phyloP scores from a whole-genome alignment of 1,140 invertebrate species.

The Zaprionus tsacasi region DNA sequence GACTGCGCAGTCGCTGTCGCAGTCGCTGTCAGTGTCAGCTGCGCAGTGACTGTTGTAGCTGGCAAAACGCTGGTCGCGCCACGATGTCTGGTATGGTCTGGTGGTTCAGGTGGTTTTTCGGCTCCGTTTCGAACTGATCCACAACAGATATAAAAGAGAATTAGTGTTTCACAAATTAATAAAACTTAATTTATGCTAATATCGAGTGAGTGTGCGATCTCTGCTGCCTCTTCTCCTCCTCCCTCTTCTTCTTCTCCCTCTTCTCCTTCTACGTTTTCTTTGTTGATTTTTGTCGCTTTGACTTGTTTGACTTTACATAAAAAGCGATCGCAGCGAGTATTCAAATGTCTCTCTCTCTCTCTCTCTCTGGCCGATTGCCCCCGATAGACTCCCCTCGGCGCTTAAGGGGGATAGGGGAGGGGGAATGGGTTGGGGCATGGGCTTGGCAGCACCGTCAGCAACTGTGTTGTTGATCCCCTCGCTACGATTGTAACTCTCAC shows the following conservation, averaged over 20 bases:
- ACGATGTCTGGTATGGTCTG: constrained; percentile 64
- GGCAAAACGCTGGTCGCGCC: constrained; percentile 49
- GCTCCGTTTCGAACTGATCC: constrained; percentile 25
- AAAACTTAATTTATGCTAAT: constrained; percentile 83
- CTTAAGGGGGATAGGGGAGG: not conserved
- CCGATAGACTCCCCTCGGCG: constrained; percentile 23
- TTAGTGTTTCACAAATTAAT: constrained; percentile 82
- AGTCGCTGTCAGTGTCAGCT: not conserved
- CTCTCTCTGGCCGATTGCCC: constrained; percentile 6
- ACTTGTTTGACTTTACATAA: constrained; percentile 65
- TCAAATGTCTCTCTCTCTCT: constrained; percentile 51
- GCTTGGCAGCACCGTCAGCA: constrained; percentile 16
- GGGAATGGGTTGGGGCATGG: not conserved
- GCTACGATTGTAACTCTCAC: constrained; percentile 7
- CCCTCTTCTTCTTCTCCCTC: not conserved
- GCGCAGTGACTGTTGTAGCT: constrained; percentile 1
- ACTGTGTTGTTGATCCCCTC: constrained; percentile 20
- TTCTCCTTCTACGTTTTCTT: constrained; percentile 12
- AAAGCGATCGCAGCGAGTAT: constrained; percentile 58
- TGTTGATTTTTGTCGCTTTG: constrained; percentile 49
- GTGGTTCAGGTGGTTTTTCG: constrained; percentile 2
- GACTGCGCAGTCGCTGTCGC: not conserved
- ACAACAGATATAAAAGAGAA: constrained; percentile 69
- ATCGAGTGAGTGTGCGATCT: constrained; percentile 36
- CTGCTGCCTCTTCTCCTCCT: not conserved